These are phyloP conservation scores for Isotomurus palustris DNA, from an alignment of 2,888 invertebrate genomes.

Conservation along the genomic window DNA sequence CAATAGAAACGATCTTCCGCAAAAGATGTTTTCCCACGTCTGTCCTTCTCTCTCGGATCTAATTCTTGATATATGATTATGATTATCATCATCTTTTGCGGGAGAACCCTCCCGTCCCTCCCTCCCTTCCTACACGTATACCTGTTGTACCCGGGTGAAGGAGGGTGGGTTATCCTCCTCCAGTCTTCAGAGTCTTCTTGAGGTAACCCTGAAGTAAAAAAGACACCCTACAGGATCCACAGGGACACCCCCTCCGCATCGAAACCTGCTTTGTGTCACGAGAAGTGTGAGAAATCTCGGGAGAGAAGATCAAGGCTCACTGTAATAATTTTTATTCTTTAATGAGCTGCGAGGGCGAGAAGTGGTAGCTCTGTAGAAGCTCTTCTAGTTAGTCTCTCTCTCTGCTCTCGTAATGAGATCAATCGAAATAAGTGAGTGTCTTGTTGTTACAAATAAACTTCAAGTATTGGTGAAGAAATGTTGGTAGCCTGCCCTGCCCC, in stretches of 20 bases:
- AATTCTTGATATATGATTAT: no score
- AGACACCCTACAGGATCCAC: no score
- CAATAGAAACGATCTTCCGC: constrained; percentile 16
- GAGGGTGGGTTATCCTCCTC: background rate
- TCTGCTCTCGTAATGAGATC: background rate
- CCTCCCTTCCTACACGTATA: background rate
- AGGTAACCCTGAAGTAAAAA: background rate
- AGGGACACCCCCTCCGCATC: constrained; percentile 30
- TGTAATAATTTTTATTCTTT: no score
- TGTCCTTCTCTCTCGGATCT: no score
- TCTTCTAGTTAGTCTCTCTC: background rate
- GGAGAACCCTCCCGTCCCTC: no score
- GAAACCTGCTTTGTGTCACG: background rate
- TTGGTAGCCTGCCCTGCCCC: constrained; percentile 34
- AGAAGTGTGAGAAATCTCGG: background rate
- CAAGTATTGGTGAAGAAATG: background rate
- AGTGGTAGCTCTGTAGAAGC: background rate
- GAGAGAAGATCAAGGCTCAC: background rate
- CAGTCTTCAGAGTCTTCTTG: background rate
- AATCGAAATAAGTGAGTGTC: background rate
- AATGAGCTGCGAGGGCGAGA: background rate
- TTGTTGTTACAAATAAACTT: no score
- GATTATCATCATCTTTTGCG: no score
- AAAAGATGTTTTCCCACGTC: constrained; percentile 45
- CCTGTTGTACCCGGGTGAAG: background rate